These are phyloP conservation scores for Botia almorhae DNA, from an alignment of 2,797 vertebrate species.

Conservation along the genomic window DNA sequence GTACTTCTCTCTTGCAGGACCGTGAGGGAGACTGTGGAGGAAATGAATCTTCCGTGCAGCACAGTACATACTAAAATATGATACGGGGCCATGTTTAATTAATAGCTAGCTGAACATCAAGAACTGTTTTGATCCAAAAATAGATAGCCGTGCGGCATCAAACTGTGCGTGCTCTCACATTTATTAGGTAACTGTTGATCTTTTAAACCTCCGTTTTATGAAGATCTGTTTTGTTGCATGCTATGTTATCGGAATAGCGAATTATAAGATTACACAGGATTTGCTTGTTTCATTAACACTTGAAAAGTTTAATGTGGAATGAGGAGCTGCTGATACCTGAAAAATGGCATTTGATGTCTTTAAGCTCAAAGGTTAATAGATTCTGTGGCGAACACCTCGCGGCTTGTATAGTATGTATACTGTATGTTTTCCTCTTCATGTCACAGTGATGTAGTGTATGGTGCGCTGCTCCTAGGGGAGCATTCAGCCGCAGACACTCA, in stretches of 20 bases:
- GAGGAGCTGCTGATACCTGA: background rate
- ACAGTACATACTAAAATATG: slow-evolving; percentile 42
- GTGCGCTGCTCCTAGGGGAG: slow-evolving; percentile 19
- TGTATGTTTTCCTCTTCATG: background rate
- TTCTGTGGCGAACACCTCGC: slow-evolving; percentile 2
- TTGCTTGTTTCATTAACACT: slow-evolving; percentile 21
- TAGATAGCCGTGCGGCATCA: slow-evolving; percentile 22
- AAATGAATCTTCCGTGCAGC: slow-evolving; percentile 52
- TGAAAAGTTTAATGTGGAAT: background rate
- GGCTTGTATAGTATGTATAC: slow-evolving; percentile 3
- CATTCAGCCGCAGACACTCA: slow-evolving; percentile 20
- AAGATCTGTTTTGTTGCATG: background rate
- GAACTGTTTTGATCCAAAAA: slow-evolving; percentile 47
- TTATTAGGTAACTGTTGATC: slow-evolving; percentile 44
- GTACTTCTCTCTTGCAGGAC: slow-evolving; percentile 51
- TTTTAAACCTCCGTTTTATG: slow-evolving; percentile 23
- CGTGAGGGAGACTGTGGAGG: slow-evolving; percentile 42
- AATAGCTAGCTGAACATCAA: slow-evolving; percentile 52
- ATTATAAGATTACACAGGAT: background rate
- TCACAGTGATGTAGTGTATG: background rate
- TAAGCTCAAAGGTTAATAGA: slow-evolving; percentile 40
- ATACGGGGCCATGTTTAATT: slow-evolving; percentile 59
- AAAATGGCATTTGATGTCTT: slow-evolving; percentile 31
- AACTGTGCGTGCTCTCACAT: slow-evolving; percentile 24
- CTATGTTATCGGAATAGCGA: background rate